Base-by-base conservation (phyloP, 2,888 invertebrate genomes). In the Dasysyrphus tricinctus region DNA sequence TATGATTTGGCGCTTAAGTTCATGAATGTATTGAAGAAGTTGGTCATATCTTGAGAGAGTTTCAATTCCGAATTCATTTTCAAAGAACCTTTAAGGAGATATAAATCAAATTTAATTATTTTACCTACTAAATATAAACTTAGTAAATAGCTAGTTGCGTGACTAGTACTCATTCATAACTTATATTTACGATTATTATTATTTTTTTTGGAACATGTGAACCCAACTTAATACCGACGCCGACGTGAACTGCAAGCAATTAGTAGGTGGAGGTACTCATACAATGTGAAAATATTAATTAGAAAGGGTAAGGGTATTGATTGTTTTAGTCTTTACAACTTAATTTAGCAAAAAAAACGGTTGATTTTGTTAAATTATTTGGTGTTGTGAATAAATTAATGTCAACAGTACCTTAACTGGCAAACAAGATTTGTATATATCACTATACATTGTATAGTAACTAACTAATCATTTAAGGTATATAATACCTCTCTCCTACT, bases 1-100 rank as follows among this genome's bases (percentile, higher is more conserved):
- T 89, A 96, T 95, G 83, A 96, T 94, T 37, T 93, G 92, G 9
- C 94, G 91, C 89, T 96, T 95, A 78, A 96, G 94, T 0, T 92
- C 92, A 51, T 94, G 93, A n/a, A 98, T 93, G 70, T 96, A 93
- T 0, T 91, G 91, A 89, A 95, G 89, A 94, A 97, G 95, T 90
- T 96, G 94, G 3, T 95, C 94, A 88, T 95, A 94, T 89, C 89
- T 88, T 0, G 84, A 80, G n/a, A 90, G 54, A 0, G 90, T 88
- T 70, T 91, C 88, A 54, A 88, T 72, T 5, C 91, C 92, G 7
- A 88, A 94, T 88, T 96, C 95, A 1, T 94, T 93, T 19, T 94
- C 93, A 89, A 94, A 94, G 44, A 95, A 93, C 1, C 85, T 82
- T 19, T 2, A 7, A 3, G 8, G 11, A 61, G 8, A 70, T 0